A percentile compares a stretch with the other conserved stretches of the same genome.
These are phyloP conservation scores for Caenorhabditis inopinata DNA, from an alignment of 1,140 invertebrate genomes.

Conservation along the genomic window DNA sequence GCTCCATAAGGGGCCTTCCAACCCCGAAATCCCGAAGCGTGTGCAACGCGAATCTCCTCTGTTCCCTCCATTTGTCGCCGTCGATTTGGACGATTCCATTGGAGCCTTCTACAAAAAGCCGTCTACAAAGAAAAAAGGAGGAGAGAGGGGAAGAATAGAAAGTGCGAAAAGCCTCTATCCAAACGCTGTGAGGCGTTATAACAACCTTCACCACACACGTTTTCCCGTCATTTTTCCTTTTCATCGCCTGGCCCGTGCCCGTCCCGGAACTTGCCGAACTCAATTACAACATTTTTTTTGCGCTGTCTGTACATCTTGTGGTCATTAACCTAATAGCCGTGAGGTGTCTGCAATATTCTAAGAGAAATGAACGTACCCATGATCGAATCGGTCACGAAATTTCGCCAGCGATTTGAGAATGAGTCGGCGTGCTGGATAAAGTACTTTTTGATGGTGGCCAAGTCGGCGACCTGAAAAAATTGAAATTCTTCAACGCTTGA, in stretches of 20 bases:
- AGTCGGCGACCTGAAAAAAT: conserved; percentile 40
- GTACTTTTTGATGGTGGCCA: conserved; percentile 56
- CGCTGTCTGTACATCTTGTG: neutral
- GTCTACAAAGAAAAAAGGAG: conserved; percentile 46
- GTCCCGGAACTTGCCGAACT: neutral
- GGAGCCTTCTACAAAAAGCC: conserved; percentile 59
- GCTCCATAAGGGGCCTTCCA: conserved; percentile 80
- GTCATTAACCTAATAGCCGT: neutral
- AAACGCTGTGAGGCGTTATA: conserved; percentile 25
- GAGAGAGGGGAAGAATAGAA: neutral
- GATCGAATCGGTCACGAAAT: conserved; percentile 61
- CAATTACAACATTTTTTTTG: neutral
- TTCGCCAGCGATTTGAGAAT: conserved; percentile 62
- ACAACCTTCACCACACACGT: too few species aligned
- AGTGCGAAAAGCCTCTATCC: neutral
- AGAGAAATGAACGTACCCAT: conserved; percentile 56
- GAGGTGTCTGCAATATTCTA: too few species aligned
- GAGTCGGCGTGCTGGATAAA: conserved; percentile 61
- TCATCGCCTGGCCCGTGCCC: too few species aligned
- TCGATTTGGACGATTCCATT: conserved; percentile 69
- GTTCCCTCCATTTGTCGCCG: conserved; percentile 86
- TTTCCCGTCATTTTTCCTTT: too few species aligned
- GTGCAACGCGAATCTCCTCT: conserved; percentile 84
- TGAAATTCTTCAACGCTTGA: too few species aligned
- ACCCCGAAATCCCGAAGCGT: conserved; percentile 83